A percentile compares a stretch with the other conserved stretches of the same genome.
These are phyloP conservation scores for Sphaerodactylus townsendi DNA, from an alignment of 2,113 vertebrate species.

Conservation along the genomic window DNA sequence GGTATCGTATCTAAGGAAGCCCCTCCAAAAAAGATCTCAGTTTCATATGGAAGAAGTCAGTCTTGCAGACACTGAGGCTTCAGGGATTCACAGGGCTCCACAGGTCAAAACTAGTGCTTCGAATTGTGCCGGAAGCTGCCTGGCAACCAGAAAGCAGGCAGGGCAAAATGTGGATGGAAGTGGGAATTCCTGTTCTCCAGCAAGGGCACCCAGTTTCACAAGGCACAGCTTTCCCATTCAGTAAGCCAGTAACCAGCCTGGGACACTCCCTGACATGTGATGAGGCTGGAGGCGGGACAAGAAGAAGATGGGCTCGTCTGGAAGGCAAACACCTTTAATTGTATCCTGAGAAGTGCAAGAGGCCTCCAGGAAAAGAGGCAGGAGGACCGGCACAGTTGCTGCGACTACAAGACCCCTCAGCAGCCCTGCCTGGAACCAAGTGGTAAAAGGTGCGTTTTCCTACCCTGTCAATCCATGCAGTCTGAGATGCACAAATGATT, in stretches of 20 bases:
- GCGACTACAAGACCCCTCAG: not conserved
- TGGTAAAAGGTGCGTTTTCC: not conserved
- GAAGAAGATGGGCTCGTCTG: too few species aligned
- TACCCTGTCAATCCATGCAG: not conserved
- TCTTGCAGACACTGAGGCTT: too few species aligned
- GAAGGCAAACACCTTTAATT: not conserved
- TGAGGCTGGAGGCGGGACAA: not conserved
- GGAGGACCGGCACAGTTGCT: not conserved
- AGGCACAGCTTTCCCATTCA: not conserved
- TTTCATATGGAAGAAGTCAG: too few species aligned
- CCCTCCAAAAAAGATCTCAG: too few species aligned
- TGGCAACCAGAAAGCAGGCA: not conserved
- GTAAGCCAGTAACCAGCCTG: not conserved
- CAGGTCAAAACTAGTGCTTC: too few species aligned
- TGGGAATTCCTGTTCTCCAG: not conserved
- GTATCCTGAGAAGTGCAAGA: too few species aligned
- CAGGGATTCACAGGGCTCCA: too few species aligned
- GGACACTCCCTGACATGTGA: too few species aligned
- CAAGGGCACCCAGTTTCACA: not conserved
- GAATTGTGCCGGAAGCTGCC: too few species aligned
- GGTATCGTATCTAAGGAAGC: too few species aligned
- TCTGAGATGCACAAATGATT: not conserved
- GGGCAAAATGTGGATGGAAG: not conserved
- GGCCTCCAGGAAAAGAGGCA: not conserved
- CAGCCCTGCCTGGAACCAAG: not conserved